Evolutionary conservation across 2,888 invertebrate genomes (phyloP), one percentile per base, ranked within the genome.

Genomic region (Amphimallon solstitiale): DNA sequence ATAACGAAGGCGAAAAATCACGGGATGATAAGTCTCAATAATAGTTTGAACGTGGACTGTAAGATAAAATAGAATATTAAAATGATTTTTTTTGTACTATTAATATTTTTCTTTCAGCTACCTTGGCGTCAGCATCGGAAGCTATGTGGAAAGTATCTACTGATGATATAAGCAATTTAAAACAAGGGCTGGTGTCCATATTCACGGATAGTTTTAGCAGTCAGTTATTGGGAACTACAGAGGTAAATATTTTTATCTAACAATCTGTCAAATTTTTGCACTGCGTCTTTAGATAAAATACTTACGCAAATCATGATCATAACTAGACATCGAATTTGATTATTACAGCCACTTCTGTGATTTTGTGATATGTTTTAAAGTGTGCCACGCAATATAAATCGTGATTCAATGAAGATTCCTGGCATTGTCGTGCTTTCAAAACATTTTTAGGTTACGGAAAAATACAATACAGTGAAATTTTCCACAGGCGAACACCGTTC

Each of bases 201-300:
- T 91, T 94, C 79, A 92, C 90, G 75, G 93, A 93, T 77, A 88
- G 90, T 69, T 93, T 94, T 81, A 88, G 90, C 61, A 89, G 90
- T 66, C 90, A 91, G 73, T 83, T 94, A 9, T 80, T 92, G 52
- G 89, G 89, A 61, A 90, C 90, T 0, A 87, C 88, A 65, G 88
- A 89, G 82, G 88, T 87, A 71, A 74, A 72, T 71, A 37, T 46
- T n/a, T 64, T 12, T 48, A 23, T 49, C 38, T 48, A 9, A 23
- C 34, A 63, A 21, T 43, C 2, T 56, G 37, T 65, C 63, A 37
- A 40, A 49, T 15, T 43, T 17, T 37, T 60, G 46, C 35, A 9
- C 21, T 21, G 4, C 15, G 21, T 38, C 23, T 15, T 14, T 29
- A 15, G 23, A 52, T 9, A 21, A n/a, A 7, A 12, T n/a, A 12